Conservation (phyloP, 2,888 invertebrate species). For the Andrena minutula region DNA sequence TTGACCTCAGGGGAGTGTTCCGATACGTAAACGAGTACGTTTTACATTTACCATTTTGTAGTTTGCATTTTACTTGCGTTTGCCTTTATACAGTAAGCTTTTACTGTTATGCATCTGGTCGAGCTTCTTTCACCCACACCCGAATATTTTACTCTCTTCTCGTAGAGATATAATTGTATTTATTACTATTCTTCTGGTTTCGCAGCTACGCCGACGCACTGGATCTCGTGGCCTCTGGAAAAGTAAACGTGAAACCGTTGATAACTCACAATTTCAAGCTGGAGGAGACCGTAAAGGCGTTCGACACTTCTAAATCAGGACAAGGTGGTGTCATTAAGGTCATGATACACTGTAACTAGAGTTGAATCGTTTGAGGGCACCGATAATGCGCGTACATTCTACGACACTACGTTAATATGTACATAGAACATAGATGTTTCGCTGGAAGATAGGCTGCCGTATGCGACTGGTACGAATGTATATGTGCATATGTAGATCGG, state of each 20-base stretch:
- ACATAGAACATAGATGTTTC: no score
- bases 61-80: background rate
- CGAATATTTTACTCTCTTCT: no score
- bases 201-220: conserved; percentile 92
- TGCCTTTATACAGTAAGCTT: no score
- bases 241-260: conserved; percentile 92
- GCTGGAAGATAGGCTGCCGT: background rate
- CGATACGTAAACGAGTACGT: conserved; percentile 95
- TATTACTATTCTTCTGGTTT: background rate
- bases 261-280: conserved; percentile 93
- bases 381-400: background rate
- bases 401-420: background rate
- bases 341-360: conserved; percentile 90
- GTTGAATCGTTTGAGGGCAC: background rate
- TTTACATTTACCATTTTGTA: background rate
- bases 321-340: conserved; percentile 93
- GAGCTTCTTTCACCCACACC: no score
- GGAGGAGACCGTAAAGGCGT: conserved; percentile 92
- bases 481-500: background rate
- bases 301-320: conserved; percentile 92
- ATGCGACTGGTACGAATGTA: background rate
- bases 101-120: no score
- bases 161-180: no score
- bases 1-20: conserved; percentile 97
- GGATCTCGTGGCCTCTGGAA: conserved; percentile 91